phyloP scores from a whole-genome alignment of 2,888 invertebrate species.

The Caenorhabditis sp. region DNA sequence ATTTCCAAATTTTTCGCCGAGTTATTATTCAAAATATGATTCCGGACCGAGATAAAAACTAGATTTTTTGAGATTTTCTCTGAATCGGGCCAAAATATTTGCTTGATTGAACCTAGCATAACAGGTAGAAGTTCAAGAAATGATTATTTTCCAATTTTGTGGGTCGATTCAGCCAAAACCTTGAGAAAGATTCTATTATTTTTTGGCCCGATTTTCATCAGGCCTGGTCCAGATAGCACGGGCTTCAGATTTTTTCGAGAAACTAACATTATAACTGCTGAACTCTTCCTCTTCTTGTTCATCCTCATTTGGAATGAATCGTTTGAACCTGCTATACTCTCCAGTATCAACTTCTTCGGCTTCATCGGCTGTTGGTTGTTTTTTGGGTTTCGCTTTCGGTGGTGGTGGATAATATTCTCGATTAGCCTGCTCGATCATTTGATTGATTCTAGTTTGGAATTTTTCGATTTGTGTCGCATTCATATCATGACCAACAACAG shows the following conservation, averaged over 20 bases:
- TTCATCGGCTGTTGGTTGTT: constrained; percentile 40
- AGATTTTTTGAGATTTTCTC: too few species aligned
- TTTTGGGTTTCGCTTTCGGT: constrained; percentile 40
- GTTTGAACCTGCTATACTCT: constrained; percentile 40
- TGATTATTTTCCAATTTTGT: too few species aligned
- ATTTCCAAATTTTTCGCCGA: too few species aligned
- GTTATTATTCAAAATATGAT: too few species aligned
- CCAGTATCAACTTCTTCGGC: constrained; percentile 54
- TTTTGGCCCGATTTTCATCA: neutral
- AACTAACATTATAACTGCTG: constrained; percentile 59
- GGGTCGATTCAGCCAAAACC: neutral
- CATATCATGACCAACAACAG: constrained; percentile 64
- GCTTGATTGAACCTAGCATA: too few species aligned
- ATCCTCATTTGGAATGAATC: constrained; percentile 16
- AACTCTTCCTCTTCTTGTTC: constrained; percentile 53
- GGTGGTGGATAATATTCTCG: constrained; percentile 30
- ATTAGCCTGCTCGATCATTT: constrained; percentile 34
- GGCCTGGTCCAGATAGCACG: too few species aligned
- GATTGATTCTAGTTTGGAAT: constrained; percentile 63
- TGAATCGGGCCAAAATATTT: too few species aligned
- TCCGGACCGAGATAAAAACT: too few species aligned
- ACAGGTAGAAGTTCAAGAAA: too few species aligned
- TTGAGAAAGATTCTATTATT: neutral
- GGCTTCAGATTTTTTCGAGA: too few species aligned
- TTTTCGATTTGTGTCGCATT: constrained; percentile 63